Base-by-base conservation (phyloP, 2,888 invertebrate genomes). In the Druceiella hillmani region DNA sequence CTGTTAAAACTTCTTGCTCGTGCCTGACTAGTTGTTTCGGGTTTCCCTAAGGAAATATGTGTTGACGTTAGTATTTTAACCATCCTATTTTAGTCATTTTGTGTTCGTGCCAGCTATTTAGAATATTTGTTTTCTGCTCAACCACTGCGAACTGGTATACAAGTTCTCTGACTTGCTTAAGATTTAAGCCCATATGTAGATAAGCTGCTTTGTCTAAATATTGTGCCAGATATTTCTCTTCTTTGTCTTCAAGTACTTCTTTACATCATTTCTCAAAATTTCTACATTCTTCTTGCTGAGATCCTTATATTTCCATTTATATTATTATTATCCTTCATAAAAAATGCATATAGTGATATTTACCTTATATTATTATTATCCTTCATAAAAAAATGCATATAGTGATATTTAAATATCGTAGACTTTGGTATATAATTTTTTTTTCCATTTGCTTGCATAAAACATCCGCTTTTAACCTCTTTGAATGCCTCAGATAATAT, bases 121-220 rank as follows among this genome's bases (percentile, higher is more conserved):
- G n/a, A n/a, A n/a, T n/a, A n/a, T 35, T 40, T 34, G 13, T 13
- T 32, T 45, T 45, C 20, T 49, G 26, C 33, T 36, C 47, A 3
- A 24, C 12, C 7, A 44, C 40, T 13, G 46, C 45, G 37, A 34
- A 45, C 26, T 49, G 38, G 37, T 47, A 45, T 17, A 43, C 47
- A 27, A 50, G 44, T 30, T 48, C 45, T 39, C 44, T 28, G 11
- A 33, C 24, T 42, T 46, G 48, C 28, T 48, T 47, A 17, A 36
- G 25, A 39, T 33, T 40, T 40, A 50, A 44, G 29, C 46, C 45
- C 42, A 47, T 46, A 25, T 44, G 42, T 36, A 48, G 26, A 32
- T 33, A 42, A 20, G 50, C 48, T 16, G 46, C 44, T 45, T 48
- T n/a, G n/a, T n/a, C n/a, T n/a, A n/a, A n/a, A n/a, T n/a, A n/a